Evolutionary conservation across 1,140 invertebrate species (phyloP).

Genomic region (Platorchestia sp.): DNA sequence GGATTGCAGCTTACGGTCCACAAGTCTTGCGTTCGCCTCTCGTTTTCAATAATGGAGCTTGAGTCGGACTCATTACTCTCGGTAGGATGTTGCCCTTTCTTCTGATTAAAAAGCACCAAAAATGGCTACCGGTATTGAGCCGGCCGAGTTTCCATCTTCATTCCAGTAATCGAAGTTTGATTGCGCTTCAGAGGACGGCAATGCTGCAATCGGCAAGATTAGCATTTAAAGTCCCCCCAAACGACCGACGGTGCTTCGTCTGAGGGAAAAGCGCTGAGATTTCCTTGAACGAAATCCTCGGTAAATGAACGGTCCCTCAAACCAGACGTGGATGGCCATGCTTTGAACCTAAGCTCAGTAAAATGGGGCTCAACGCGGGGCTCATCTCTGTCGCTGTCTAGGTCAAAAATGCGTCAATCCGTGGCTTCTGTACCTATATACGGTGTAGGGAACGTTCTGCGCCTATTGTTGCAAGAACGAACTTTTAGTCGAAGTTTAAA

Average conservation of each 20-base stretch:
- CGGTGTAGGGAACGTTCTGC: too few species aligned
- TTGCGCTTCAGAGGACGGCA: slow-evolving; percentile 39
- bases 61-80: slow-evolving; percentile 37
- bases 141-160: slow-evolving; percentile 16
- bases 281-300: neutral
- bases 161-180: slow-evolving; percentile 52
- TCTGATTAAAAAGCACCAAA: slow-evolving; percentile 34
- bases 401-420: neutral
- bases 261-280: neutral
- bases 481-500: too few species aligned
- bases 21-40: neutral
- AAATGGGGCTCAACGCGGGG: neutral
- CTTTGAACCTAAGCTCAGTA: neutral
- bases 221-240: slow-evolving; percentile 44
- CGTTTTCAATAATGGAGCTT: slow-evolving; percentile 29
- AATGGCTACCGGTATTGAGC: slow-evolving; percentile 43
- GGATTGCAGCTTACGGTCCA: neutral
- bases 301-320: neutral
- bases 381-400: neutral
- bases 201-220: slow-evolving; percentile 30
- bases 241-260: slow-evolving; percentile 4
- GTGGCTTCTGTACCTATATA: too few species aligned
- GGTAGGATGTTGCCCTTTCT: slow-evolving; percentile 25
- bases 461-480: too few species aligned
- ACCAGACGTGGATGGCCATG: neutral